phyloP scores from a whole-genome alignment of 2,888 invertebrate genomes.

The Callyntrura guangdongensis region DNA sequence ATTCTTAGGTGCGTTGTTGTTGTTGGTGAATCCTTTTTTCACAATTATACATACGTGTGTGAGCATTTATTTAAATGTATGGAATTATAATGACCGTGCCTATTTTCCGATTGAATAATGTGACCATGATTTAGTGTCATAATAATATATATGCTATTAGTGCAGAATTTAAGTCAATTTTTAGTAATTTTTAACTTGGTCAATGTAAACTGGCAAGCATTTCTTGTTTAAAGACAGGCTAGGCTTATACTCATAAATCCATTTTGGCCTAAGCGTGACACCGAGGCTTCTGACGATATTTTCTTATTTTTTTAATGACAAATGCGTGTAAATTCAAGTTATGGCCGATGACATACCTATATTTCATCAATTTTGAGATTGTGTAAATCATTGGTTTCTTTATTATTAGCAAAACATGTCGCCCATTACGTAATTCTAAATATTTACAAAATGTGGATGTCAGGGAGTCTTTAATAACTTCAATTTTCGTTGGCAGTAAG shows the following conservation, averaged over 20 bases:
- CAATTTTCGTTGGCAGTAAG: too few relatives aligned
- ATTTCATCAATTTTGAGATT: background rate
- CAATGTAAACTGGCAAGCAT: slow-evolving; percentile 53
- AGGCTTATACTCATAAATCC: slow-evolving; percentile 9
- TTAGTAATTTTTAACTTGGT: slow-evolving; percentile 61
- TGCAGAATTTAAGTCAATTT: slow-evolving; percentile 55
- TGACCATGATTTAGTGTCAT: slow-evolving; percentile 54
- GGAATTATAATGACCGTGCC: background rate
- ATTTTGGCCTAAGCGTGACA: background rate
- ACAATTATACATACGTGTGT: background rate
- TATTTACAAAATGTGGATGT: background rate
- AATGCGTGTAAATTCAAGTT: slow-evolving; percentile 13
- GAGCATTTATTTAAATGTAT: background rate
- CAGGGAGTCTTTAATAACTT: background rate
- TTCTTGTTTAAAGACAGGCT: background rate
- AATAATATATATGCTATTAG: slow-evolving; percentile 34
- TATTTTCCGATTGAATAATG: slow-evolving; percentile 7
- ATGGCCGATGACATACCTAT: slow-evolving; percentile 20
- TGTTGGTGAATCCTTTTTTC: too few relatives aligned
- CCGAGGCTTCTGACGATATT: background rate
- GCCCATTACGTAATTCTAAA: background rate
- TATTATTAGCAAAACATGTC: slow-evolving; percentile 20
- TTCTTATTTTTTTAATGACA: slow-evolving; percentile 15
- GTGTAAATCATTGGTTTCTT: slow-evolving; percentile 14
- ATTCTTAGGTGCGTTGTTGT: too few relatives aligned